A percentile compares a stretch with the other conserved stretches of the same genome.
Conservation (phyloP, 2,888 invertebrate species). For the Minunthozetes semirufus region DNA sequence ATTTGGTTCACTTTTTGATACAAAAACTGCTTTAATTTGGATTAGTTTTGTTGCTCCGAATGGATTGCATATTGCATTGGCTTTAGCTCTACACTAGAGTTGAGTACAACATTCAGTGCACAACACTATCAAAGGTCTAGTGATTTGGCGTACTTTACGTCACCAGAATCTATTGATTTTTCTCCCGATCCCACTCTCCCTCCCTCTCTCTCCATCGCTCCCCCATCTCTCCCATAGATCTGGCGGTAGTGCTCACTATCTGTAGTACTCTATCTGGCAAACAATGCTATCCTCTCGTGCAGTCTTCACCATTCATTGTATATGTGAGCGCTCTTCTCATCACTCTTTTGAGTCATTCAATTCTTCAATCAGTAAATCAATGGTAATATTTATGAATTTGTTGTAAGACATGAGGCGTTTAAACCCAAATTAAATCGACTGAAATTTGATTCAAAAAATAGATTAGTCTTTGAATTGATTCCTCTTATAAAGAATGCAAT, state of each 20-base stretch:
- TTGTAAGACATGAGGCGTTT: conserved; percentile 8
- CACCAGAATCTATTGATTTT: conserved; percentile 18
- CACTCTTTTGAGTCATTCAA: not conserved
- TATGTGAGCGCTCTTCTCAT: not conserved
- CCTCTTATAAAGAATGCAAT: not conserved
- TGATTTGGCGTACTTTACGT: conserved; percentile 24
- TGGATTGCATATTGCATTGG: conserved; percentile 1
- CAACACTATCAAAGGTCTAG: conserved; percentile 6
- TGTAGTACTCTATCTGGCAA: not conserved
- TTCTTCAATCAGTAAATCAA: not conserved
- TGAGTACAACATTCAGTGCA: no score
- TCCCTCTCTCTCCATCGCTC: not conserved
- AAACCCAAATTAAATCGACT: not conserved
- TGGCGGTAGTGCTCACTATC: not conserved
- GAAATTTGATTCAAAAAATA: not conserved
- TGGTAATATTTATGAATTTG: not conserved
- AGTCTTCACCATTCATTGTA: not conserved
- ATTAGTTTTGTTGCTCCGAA: not conserved
- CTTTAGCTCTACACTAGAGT: not conserved
- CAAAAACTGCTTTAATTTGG: conserved; percentile 24
- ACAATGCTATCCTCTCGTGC: conserved; percentile 2
- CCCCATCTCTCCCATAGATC: not conserved
- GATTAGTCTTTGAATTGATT: not conserved
- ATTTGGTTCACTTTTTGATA: not conserved
- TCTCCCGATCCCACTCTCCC: conserved; percentile 23